Percentiles rank a stretch among this genome's conserved stretches.
Evolutionary conservation across 2,888 invertebrate genomes (phyloP).

Genomic region (Prosapia bicincta): DNA sequence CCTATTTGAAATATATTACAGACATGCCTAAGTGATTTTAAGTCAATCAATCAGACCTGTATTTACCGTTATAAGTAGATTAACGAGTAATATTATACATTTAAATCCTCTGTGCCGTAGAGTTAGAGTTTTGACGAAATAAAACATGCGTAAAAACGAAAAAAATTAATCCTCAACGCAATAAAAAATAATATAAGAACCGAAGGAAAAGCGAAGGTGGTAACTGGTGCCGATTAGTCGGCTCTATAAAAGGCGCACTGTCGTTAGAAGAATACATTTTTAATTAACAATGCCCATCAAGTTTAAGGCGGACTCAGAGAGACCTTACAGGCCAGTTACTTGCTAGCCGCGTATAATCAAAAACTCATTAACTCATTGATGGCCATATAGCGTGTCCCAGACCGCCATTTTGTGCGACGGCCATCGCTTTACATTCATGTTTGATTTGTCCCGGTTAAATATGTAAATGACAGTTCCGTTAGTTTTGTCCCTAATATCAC

Average conservation of each 20-base stretch:
- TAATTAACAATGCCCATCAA: slow-evolving; percentile 12
- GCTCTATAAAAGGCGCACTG: not conserved
- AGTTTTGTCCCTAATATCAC: not conserved
- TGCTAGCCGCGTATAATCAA: slow-evolving; percentile 19
- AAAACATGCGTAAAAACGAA: too few species aligned
- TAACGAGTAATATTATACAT: too few species aligned
- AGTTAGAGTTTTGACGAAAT: too few species aligned
- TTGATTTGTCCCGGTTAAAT: not conserved
- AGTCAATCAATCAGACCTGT: too few species aligned
- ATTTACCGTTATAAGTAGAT: too few species aligned
- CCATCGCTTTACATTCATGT: not conserved
- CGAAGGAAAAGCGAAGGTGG: not conserved
- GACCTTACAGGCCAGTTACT: not conserved
- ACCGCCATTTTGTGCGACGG: slow-evolving; percentile 3
- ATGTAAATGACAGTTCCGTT: not conserved
- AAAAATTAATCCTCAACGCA: too few species aligned
- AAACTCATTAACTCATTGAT: slow-evolving; percentile 30
- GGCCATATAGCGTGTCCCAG: slow-evolving; percentile 19
- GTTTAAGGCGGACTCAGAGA: slow-evolving; percentile 3
- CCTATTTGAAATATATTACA: too few species aligned
- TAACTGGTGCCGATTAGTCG: not conserved
- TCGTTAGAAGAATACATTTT: slow-evolving; percentile 7
- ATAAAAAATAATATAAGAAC: too few species aligned
- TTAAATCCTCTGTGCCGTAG: too few species aligned
- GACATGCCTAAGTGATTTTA: too few species aligned